Base-by-base conservation (phyloP, 2,797 vertebrate genomes). In the Melanotaenia maccullochi region DNA sequence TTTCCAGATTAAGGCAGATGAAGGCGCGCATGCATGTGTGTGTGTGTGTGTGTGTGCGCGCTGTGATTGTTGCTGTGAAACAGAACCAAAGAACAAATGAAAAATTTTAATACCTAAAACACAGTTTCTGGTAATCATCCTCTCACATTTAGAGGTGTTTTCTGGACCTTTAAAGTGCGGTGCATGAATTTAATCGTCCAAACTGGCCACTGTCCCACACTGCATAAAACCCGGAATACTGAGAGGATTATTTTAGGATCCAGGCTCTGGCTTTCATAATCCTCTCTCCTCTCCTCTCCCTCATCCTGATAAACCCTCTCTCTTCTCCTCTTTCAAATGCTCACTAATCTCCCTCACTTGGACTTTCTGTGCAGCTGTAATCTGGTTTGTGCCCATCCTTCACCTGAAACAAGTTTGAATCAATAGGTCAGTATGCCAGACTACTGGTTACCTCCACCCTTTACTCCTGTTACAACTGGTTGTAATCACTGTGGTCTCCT, bases 201-300 rank as follows among this genome's bases (percentile, higher is more conserved):
- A 74, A 68, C 71, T 65, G 76, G 70, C 81, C 75, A 75, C 74
- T 78, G 78, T 38, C 81, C 73, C 54, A 49, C 75, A 42, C 75
- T 52, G 51, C 88, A 90, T 83, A 87, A 93, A 91, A 74, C 82
- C 78, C 71, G 81, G 84, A 85, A 86, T 85, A 81, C 90, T 84
- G 84, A 92, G 87, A 90, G 93, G 94, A 95, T 95, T 95, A 95
- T 94, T 94, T 91, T 90, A 87, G 87, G 90, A 94, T 93, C 85
- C 89, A 74, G 68, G 88, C 90, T 93, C 86, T 89, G 79, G 73
- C 89, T 89, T 84, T 79, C 73, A 71, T 95, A 95, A 95, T 94
- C 94, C 92, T 85, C 87, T 88, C 85, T 89, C 75, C 86, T 85
- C 90, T 91, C 86, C 85, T 85, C 90, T 84, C 73, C 74, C 71